Base-by-base conservation (phyloP, 2,113 vertebrate genomes). In the Grus americana region DNA sequence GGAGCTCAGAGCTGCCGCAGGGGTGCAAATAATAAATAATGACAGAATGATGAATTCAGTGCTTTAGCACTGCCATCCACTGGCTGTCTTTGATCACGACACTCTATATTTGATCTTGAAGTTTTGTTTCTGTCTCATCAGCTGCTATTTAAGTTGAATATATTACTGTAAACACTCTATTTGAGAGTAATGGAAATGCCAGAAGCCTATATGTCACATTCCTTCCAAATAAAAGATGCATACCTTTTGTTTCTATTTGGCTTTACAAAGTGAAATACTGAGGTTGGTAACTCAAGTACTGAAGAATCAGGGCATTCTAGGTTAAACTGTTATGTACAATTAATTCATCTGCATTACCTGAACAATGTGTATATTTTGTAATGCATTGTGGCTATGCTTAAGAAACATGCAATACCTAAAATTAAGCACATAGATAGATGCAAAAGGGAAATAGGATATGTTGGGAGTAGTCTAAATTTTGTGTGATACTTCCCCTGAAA, bases 41-140 rank as follows among this genome's bases (percentile, higher is more conserved):
- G 42, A 16, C n/a, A 71, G 38, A 66, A 68, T 2, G 0, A 72
- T 46, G 29, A 85, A 87, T 87, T 89, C 42, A 36, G 32, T 71
- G 70, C 29, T 76, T 78, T 15, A 81, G 32, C 74, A 82, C 76
- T 95, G 93, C 84, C 91, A 92, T 88, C 95, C 62, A 18, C 68
- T 81, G 91, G 72, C 59, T 59, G 26, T 29, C 40, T 84, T 62
- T 72, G 26, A 47, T 42, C 17, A 74, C 1, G 5, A 75, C 87
- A 75, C 34, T 36, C 38, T 12, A 13, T 6, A 52, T 58, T 86
- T 68, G 30, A 85, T 38, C 38, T 38, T 38, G 38, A 90, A 50
- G 22, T 46, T 61, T 42, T 63, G 26, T 3, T 54, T 84, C 71
- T 57, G 16, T 74, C 72, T 59, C n/a, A 30, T 47, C 38, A 58